phyloP scores from a whole-genome alignment of 1,140 invertebrate species.

The Tetramorium alpestre region DNA sequence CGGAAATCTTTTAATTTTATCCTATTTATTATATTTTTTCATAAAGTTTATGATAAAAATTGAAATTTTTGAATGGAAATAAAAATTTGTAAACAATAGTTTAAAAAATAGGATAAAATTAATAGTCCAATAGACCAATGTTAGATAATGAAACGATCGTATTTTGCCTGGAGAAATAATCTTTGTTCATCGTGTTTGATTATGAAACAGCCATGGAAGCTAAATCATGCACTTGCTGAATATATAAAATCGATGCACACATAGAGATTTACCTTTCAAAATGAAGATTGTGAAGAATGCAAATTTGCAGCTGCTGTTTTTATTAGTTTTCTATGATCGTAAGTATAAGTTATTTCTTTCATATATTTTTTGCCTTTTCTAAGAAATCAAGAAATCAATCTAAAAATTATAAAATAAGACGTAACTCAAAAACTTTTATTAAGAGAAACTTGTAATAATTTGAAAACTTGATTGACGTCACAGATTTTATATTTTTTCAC shows the following conservation, averaged over 20 bases:
- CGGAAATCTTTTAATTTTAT: background rate
- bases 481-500: background rate
- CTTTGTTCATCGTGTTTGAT: background rate
- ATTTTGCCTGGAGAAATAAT: background rate
- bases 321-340: slow-evolving; percentile 67
- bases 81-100: background rate
- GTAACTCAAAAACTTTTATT: background rate
- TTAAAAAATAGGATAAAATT: background rate
- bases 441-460: background rate
- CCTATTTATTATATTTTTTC: background rate
- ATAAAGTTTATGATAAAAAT: background rate
- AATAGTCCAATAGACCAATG: background rate
- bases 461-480: background rate
- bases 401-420: background rate
- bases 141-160: background rate
- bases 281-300: slow-evolving; percentile 51
- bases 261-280: background rate
- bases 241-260: background rate
- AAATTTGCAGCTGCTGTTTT: slow-evolving; percentile 55
- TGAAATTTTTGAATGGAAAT: background rate
- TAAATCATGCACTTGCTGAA: background rate
- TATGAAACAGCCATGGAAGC: background rate
- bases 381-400: slow-evolving; percentile 5
- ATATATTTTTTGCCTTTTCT: slow-evolving; percentile 54
- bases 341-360: slow-evolving; percentile 46